Conservation (phyloP, 2,888 invertebrate genomes). For the Prionchulus punctatus region DNA sequence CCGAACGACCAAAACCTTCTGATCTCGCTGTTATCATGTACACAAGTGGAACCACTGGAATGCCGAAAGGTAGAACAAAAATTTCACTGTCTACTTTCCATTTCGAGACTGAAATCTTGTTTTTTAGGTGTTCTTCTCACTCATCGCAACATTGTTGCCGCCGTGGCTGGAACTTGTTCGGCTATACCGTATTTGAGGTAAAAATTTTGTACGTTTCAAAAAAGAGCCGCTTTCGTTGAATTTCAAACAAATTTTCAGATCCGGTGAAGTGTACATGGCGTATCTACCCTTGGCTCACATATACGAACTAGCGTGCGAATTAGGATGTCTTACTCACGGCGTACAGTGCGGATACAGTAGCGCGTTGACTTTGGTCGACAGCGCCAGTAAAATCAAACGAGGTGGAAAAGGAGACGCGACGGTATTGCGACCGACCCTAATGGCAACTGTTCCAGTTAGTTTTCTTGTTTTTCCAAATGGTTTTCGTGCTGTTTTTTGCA, state of each 20-base stretch:
- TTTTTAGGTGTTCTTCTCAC: conserved; percentile 35
- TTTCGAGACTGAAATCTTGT: too few species aligned
- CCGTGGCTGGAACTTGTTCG: conserved; percentile 5
- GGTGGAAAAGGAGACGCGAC: conserved; percentile 87
- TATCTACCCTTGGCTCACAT: conserved; percentile 94
- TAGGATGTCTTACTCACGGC: conserved; percentile 43
- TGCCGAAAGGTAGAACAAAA: conserved; percentile 76
- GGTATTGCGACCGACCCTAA: conserved; percentile 72
- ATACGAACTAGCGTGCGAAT: conserved; percentile 74
- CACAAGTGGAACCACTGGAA: conserved; percentile 90
- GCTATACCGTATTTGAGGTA: neutral
- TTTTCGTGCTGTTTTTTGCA: neutral
- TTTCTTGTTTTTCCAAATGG: conserved; percentile 3
- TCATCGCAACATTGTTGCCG: conserved; percentile 21
- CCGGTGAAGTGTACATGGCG: conserved; percentile 64
- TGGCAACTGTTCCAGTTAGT: conserved; percentile 81
- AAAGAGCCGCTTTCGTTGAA: too few species aligned
- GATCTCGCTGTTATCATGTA: conserved; percentile 97
- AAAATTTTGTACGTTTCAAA: too few species aligned
- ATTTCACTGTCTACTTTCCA: too few species aligned
- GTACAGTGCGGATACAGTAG: conserved; percentile 90
- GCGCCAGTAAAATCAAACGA: conserved; percentile 76
- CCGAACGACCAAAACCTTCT: conserved; percentile 45
- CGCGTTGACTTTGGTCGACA: conserved; percentile 55
- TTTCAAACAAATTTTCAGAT: conserved; percentile 16